phyloP scores from a whole-genome alignment of 2,113 vertebrate species.

The Pycnonotus jocosus region DNA sequence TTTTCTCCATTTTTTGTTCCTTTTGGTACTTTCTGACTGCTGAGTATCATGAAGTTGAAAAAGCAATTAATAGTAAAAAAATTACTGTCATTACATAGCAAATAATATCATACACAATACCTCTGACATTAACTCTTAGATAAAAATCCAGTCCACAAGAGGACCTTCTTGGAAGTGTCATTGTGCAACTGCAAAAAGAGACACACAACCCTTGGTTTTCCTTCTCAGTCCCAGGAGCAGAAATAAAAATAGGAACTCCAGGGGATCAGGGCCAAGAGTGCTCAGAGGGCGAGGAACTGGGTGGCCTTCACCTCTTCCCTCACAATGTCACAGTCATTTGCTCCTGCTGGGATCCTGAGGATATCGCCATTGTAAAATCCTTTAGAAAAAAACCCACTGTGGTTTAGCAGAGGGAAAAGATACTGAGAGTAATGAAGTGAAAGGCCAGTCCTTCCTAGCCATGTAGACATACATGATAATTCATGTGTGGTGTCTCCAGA shows the following conservation, averaged over 20 bases:
- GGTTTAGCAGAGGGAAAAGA: neutral
- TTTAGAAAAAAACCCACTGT: neutral
- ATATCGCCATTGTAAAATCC: neutral
- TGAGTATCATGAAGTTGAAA: neutral
- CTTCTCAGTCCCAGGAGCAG: neutral
- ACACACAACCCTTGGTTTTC: neutral
- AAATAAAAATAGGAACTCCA: constrained; percentile 14
- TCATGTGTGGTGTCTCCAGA: neutral
- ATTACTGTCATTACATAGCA: neutral
- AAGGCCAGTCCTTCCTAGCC: neutral
- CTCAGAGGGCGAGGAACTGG: neutral
- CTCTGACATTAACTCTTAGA: neutral
- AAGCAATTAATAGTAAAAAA: neutral
- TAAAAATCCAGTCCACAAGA: neutral
- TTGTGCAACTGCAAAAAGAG: neutral
- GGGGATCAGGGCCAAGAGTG: neutral
- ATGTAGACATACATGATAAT: neutral
- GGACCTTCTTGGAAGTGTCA: neutral
- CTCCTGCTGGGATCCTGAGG: neutral
- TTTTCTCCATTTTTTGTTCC: neutral
- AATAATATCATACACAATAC: neutral
- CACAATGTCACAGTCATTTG: neutral
- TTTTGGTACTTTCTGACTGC: neutral
- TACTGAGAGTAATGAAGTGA: neutral
- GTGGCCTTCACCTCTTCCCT: neutral